phyloP scores from a whole-genome alignment of 2,888 invertebrate genomes.

The Zelleria hepariella region DNA sequence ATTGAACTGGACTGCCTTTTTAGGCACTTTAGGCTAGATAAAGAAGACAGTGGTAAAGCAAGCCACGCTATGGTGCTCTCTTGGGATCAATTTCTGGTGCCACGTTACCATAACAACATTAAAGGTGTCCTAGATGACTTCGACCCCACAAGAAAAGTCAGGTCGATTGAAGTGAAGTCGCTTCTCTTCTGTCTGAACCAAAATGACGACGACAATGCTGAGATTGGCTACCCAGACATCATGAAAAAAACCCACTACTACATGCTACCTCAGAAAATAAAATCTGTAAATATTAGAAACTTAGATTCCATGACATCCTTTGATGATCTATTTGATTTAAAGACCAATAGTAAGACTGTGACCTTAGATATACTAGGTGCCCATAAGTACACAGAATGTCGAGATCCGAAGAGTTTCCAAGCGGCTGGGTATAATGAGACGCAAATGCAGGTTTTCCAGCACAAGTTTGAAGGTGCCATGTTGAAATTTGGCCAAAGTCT shows the following conservation, averaged over 20 bases:
- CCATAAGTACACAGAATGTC: slow-evolving; percentile 64
- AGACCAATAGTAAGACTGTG: slow-evolving; percentile 31
- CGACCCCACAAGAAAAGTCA: slow-evolving; percentile 50
- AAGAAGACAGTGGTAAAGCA: slow-evolving; percentile 56
- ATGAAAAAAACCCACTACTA: slow-evolving; percentile 63
- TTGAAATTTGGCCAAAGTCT: slow-evolving; percentile 60
- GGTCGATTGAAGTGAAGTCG: slow-evolving; percentile 40
- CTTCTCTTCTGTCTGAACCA: slow-evolving; percentile 60
- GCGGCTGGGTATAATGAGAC: slow-evolving; percentile 53
- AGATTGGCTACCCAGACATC: slow-evolving; percentile 50
- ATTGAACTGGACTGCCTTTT: slow-evolving; percentile 77
- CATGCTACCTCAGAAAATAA: slow-evolving; percentile 32
- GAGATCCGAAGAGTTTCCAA: slow-evolving; percentile 45
- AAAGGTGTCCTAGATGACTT: slow-evolving; percentile 67
- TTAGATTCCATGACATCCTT: slow-evolving; percentile 56
- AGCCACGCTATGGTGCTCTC: slow-evolving; percentile 70
- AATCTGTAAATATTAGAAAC: slow-evolving; percentile 45
- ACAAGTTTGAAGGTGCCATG: slow-evolving; percentile 68
- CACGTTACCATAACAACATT: slow-evolving; percentile 69
- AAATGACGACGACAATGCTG: slow-evolving; percentile 54
- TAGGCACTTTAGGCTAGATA: slow-evolving; percentile 70
- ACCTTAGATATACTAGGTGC: slow-evolving; percentile 47
- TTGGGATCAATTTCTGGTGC: slow-evolving; percentile 78
- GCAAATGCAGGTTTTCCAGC: slow-evolving; percentile 59
- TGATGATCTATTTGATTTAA: slow-evolving; percentile 51